These are phyloP conservation scores for Drosophila bifasciata DNA, from an alignment of 1,140 invertebrate genomes.

Conservation along the genomic window DNA sequence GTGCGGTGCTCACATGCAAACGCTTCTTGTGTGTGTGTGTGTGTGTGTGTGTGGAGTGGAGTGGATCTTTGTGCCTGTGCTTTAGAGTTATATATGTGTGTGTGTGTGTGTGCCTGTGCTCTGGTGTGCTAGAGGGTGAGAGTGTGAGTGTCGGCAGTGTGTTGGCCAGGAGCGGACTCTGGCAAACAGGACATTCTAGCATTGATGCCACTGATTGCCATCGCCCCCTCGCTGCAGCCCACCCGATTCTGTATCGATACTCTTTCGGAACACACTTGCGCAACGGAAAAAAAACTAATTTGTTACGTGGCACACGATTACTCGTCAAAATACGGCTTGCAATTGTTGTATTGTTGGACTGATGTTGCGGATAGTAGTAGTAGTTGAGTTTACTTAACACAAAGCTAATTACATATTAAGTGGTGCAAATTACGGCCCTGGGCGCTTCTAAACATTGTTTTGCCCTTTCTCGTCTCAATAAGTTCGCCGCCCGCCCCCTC, in stretches of 20 bases:
- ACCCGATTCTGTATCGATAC: background rate
- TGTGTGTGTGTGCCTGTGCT: slow-evolving; percentile 32
- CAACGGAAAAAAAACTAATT: slow-evolving; percentile 74
- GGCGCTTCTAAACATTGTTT: slow-evolving; percentile 83
- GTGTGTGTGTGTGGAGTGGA: slow-evolving; percentile 14
- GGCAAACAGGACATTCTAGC: slow-evolving; percentile 22
- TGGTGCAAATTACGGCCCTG: slow-evolving; percentile 84
- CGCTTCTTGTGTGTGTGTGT: slow-evolving; percentile 56
- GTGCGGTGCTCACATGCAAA: slow-evolving; percentile 75
- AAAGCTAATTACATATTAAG: slow-evolving; percentile 83
- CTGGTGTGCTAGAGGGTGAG: slow-evolving; percentile 33
- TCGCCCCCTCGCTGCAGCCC: too few species aligned
- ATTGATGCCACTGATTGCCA: slow-evolving; percentile 6
- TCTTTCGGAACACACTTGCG: slow-evolving; percentile 52
- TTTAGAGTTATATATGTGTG: slow-evolving; percentile 33
- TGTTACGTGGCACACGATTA: slow-evolving; percentile 64
- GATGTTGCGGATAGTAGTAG: slow-evolving; percentile 61
- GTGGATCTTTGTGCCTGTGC: slow-evolving; percentile 22
- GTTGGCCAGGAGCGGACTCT: slow-evolving; percentile 39
- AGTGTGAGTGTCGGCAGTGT: slow-evolving; percentile 31
- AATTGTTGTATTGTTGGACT: slow-evolving; percentile 62
- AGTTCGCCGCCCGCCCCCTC: slow-evolving; percentile 29
- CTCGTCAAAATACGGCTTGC: slow-evolving; percentile 46
- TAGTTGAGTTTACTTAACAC: slow-evolving; percentile 80
- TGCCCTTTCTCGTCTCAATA: slow-evolving; percentile 73